Base-by-base conservation (phyloP, 2,113 vertebrate genomes). In the Marmota monax region DNA sequence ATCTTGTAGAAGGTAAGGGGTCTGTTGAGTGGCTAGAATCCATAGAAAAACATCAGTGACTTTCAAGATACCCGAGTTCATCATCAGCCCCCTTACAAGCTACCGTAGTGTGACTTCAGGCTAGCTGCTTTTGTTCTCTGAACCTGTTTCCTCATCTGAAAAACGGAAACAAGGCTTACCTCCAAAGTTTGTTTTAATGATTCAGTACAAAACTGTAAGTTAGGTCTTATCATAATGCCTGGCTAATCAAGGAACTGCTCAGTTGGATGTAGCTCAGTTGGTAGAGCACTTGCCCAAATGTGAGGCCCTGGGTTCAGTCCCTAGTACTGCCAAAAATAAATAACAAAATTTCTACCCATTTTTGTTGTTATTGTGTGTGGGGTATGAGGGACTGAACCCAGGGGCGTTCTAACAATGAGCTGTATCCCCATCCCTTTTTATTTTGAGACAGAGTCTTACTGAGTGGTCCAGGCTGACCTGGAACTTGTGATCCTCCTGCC, bases 61-160 rank as follows among this genome's bases (percentile, higher is more conserved):
- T 95, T 88, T 90, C 45, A 84, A 37, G 76, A 94, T 48, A 82
- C 25, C 65, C 39, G 67, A 73, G 18, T 56, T 79, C 25, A 78
- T 7, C 12, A 1, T 58, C 13, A 76, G 69, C 39, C 69, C n/a
- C 58, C 65, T 88, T 80, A 42, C n/a, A 34, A 92, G 12, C 79
- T 92, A n/a, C 45, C 20, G n/a, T 78, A 74, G 13, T 85, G 16
- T 27, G 76, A 73, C 23, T 25, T 78, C 69, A 72, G 83, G 22
- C 51, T 85, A 91, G 34, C 65, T 82, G 73, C 61, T 90, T 92
- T 97, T 95, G 61, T 58, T 78, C 22, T 82, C 34, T 70, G 90
- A 88, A 22, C 45, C 61, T 97, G 53, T 88, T 95, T 93, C 67
- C 76, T 94, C 65, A 69, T 83, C 70, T 87, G 32, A 29, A 89